Base-by-base conservation (phyloP, 2,113 vertebrate genomes). In the Hepsetus odoe region DNA sequence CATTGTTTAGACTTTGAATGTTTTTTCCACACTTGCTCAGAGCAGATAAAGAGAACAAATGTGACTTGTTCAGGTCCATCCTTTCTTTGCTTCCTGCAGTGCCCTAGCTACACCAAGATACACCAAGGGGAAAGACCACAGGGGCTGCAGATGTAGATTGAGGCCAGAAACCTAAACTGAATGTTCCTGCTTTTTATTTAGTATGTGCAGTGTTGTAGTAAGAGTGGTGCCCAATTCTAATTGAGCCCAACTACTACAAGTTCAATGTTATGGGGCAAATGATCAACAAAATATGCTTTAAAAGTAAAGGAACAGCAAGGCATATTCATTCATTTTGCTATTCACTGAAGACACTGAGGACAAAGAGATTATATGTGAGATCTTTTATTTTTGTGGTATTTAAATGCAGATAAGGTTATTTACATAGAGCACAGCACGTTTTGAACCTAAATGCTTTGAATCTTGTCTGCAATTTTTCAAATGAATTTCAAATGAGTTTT, bases 31-130 rank as follows among this genome's bases (percentile, higher is more conserved):
- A 32, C 16, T 40, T 77, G 74, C 74, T 28, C 35, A 24, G 53
- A 18, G 33, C 58, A 61, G 71, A 73, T 73, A 67, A 67, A 53
- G 33, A 68, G 68, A 66, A 69, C 53, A 44, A 68, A 66, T 59
- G 75, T 61, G 55, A 78, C 53, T 58, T 38, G 71, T 46, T 70
- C 55, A 49, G 46, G 46, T 71, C 28, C 75, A 59, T 69, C 32
- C 28, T 20, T 55, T n/a, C n/a, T 30, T 22, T 12, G 65, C 3
- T 38, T 77, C 35, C 53, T n/a, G 38, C 38, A 11, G 65, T 28
- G n/a, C 10, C 28, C 51, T 22, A 28, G 76, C 66, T 61, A 38
- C 56, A 46, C 62, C 16, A 26, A 74, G 35, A 40, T 20, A 70
- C 13, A 59, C 14, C 10, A 6, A 55, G 51, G 24, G n/a, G 5